Evolutionary conservation across 2,797 vertebrate genomes (phyloP), one percentile per base, ranked within the genome.

Genomic region (Intellagama lesueurii): DNA sequence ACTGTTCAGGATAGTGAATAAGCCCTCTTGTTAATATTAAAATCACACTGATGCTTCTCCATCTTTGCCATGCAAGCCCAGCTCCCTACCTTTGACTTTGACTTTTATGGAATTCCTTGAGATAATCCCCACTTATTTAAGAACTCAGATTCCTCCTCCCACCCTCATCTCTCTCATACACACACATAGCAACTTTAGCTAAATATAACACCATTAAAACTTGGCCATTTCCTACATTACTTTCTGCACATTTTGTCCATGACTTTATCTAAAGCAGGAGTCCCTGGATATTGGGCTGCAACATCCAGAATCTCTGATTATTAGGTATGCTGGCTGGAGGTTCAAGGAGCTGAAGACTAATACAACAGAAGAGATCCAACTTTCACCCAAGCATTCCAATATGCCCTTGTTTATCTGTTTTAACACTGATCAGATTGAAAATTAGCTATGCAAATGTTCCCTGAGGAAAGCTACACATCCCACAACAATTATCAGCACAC

Each of bases 361-460:
- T 44, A 64, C 14, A 11, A 64, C 16, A 5, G 16, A 1, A 26
- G 85, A 77, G 0, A 11, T 88, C 81, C 5, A 6, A 5, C 5
- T 11, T 86, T 64, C 3, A 17, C 60, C 60, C 14, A 64, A 64
- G 3, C 60, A 22, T 22, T 64, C 60, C 90, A 85, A 79, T 76
- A 90, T 93, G 91, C 81, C 3, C 26, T 85, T 93, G 90, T 85
- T 94, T 90, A 9, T 91, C 95, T 94, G 91, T 95, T 95, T 94
- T 86, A 93, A 90, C 64, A 68, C 93, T 95, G 95, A 94, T 88
- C 91, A 93, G 81, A 81, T 84, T 93, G 92, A 91, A 92, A 93
- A 91, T 91, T 94, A 92, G 91, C 89, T 87, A 92, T 30, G 40
- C 81, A 90, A 91, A 95, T 87, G 78, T 87, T 94, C 75, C 88